Conservation (phyloP, 2,113 vertebrate genomes). For the Scartelaos histophorus region DNA sequence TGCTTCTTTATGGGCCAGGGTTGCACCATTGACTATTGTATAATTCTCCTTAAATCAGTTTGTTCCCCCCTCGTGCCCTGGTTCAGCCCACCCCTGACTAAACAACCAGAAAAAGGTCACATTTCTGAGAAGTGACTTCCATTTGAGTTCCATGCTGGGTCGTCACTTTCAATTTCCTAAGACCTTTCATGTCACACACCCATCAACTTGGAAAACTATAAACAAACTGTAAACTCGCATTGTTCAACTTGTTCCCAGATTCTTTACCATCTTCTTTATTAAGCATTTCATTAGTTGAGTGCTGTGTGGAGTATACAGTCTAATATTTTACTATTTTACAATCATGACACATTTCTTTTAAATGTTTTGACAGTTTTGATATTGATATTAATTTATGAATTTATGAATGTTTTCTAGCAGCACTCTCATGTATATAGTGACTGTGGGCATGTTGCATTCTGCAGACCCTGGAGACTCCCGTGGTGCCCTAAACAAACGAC, state of each 20-base stretch:
- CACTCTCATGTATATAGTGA: constrained; percentile 1
- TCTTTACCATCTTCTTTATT: too few relatives aligned
- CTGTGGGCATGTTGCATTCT: constrained; percentile 18
- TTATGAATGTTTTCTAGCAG: background rate
- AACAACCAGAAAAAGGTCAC: constrained; percentile 80
- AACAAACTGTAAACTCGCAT: constrained; percentile 26
- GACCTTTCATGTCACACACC: constrained; percentile 74
- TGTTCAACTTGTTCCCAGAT: background rate
- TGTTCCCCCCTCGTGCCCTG: constrained; percentile 32
- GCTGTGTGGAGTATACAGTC: too few relatives aligned
- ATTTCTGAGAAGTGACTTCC: constrained; percentile 80
- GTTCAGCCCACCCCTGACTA: constrained; percentile 61
- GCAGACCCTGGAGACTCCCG: constrained; percentile 37
- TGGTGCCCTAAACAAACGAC: constrained; percentile 40
- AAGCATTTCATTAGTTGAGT: too few relatives aligned
- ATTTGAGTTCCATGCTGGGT: constrained; percentile 77
- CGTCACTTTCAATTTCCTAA: constrained; percentile 79
- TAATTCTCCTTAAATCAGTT: constrained; percentile 73
- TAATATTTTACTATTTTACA: too few relatives aligned
- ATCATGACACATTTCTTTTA: too few relatives aligned
- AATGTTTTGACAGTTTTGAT: too few relatives aligned
- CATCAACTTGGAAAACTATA: constrained; percentile 53
- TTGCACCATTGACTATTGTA: constrained; percentile 66
- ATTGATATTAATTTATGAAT: too few relatives aligned
- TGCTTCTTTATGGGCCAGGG: constrained; percentile 54